A percentile compares a stretch with the other conserved stretches of the same genome.
These are phyloP conservation scores for Tauraco erythrolophus DNA, from an alignment of 2,113 vertebrate species.

Conservation along the genomic window DNA sequence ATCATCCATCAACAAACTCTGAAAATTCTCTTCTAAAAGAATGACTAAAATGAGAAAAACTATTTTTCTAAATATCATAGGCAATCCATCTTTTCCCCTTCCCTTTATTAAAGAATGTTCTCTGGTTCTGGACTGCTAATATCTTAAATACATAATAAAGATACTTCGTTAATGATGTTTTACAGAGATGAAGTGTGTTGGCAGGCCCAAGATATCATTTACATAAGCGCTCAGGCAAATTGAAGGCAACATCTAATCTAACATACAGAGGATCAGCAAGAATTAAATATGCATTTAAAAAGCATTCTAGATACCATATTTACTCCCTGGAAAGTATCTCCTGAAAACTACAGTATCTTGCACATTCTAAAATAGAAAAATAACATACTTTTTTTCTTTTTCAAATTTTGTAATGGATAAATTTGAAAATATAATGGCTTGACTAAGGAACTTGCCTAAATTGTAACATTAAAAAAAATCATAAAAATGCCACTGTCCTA, in stretches of 20 bases:
- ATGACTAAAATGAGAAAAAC: background rate
- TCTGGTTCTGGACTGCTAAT: background rate
- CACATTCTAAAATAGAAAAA: background rate
- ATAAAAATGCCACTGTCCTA: background rate
- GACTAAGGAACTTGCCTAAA: background rate
- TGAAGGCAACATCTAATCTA: slow-evolving; percentile 4
- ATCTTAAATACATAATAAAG: slow-evolving; percentile 8
- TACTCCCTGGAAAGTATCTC: background rate
- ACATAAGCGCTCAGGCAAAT: background rate
- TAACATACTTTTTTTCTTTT: background rate
- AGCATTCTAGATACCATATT: background rate
- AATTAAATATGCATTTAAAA: slow-evolving; percentile 19
- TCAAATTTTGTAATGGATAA: background rate
- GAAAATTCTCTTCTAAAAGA: background rate
- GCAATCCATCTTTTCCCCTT: background rate
- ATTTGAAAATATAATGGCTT: background rate
- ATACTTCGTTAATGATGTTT: background rate
- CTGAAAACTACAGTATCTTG: background rate
- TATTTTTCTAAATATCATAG: background rate
- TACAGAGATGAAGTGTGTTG: background rate
- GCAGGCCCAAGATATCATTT: background rate
- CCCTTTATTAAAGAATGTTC: background rate
- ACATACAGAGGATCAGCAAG: background rate
- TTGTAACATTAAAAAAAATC: background rate
- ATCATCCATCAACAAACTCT: background rate